Evolutionary conservation across 2,888 invertebrate species (phyloP), one percentile per base, ranked within the genome.

Genomic region (Nemotelus pantherinus): DNA sequence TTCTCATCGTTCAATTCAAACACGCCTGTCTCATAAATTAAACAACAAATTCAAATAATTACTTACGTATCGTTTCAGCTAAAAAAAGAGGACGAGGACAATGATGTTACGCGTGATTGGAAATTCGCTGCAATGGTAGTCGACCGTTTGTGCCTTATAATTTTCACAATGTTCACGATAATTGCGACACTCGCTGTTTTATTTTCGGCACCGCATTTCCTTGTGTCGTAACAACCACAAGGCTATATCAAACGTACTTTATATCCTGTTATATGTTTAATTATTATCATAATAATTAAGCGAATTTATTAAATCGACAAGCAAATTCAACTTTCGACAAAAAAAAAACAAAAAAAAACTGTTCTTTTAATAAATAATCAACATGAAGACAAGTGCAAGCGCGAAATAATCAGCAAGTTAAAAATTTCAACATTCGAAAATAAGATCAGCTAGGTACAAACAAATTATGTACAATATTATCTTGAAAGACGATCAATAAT

Each of bases 41-140:
- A 44, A 6, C 4, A 44, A 25, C 65, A 5, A 44, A 65, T 45
- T 44, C 65, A 25, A 55, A 55, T 55, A n/a, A 10, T 9, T 55
- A 25, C 25, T 1, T 25, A 25, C 25, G 25, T 44, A 5, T 25
- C 79, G 82, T 88, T 87, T 47, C 93, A 94, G 89, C 91, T 94
- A 84, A 93, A 95, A 88, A 94, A 94, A 87, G 96, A 97, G 87
- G 98, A 98, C 88, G 95, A 96, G 88, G 94, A 95, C 84, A 93
- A 94, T 87, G 96, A 95, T 88, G 91, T 97, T 86, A 94, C 96
- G 88, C 94, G 95, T 89, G 97, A 98, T 92, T 98, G 98, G 98
- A 97, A 97, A 91, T 98, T 98, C 90, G 98, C 98, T 87, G 98
- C 98, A 88, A 97, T 98, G 96, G 98, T 98, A 89, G 96, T 98